Evolutionary conservation across 1,140 invertebrate genomes (phyloP), one percentile per base, ranked within the genome.

Genomic region (Callitettix versicolor): DNA sequence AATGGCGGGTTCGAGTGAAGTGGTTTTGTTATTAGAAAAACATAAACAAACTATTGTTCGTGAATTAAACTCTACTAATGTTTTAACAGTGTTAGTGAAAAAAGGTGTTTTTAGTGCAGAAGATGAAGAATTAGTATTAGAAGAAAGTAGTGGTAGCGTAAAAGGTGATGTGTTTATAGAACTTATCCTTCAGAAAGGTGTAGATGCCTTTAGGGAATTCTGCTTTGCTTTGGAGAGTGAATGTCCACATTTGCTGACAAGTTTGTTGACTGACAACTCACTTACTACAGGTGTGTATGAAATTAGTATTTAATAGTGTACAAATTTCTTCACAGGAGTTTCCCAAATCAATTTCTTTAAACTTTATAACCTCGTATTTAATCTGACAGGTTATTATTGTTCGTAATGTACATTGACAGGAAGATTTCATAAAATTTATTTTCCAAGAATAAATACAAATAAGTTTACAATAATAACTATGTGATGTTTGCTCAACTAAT

Each of bases 151-250:
- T 58, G 36, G 53, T 18, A 22, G 40, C 40, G 43, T 43, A 20
- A 43, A 50, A 54, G 49, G 53, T 62, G 68, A 70, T 57, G 58
- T 73, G 36, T 69, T 76, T 57, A 73, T 75, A 52, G 73, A 74
- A 53, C 68, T 76, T 30, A 71, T 76, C 36, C 68, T 72, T 36
- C 69, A 72, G 44, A 76, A 71, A 60, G 74, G 75, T 26, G 75
- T 76, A 49, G 69, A 73, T 57, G 73, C 73, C 51, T 76, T 76
- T 60, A 69, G 74, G 48, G 71, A 76, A 61, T 75, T 76, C 58
- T 76, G 74, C 56, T 75, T 74, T 57, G 74, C 73, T 36, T 68
- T 76, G 53, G 75, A 76, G 54, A 69, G 69, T 50, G 73, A 76
- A 60, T 76, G 73, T 56, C 73, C 75, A 34, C 71, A 76, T 61